Evolutionary conservation across 2,888 invertebrate genomes (phyloP).

Genomic region (Drosophila ustulata): DNA sequence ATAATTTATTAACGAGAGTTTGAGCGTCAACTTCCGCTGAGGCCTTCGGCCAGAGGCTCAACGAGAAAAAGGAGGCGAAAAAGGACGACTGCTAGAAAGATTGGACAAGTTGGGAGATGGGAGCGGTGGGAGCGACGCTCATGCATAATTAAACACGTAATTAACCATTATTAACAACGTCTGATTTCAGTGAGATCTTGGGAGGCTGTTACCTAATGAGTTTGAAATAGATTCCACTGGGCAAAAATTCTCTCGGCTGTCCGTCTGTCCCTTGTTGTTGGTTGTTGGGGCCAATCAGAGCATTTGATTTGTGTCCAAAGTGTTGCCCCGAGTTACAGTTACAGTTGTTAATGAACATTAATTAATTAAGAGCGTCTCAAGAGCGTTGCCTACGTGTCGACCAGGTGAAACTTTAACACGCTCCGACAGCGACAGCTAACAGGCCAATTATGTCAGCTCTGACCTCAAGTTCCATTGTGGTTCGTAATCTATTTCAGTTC

Average conservation of each 20-base stretch:
- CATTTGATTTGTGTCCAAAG: constrained; percentile 71
- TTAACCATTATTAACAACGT: constrained; percentile 80
- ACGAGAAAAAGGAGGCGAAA: constrained; percentile 17
- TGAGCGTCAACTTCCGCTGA: constrained; percentile 74
- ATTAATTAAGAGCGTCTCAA: constrained; percentile 63
- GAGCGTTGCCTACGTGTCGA: constrained; percentile 44
- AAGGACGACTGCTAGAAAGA: constrained; percentile 8
- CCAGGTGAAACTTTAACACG: constrained; percentile 52
- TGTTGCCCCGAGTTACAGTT: constrained; percentile 34
- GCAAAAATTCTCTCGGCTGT: constrained; percentile 39
- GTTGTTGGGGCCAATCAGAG: constrained; percentile 58
- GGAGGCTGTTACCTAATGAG: constrained; percentile 68
- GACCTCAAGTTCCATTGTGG: constrained; percentile 23
- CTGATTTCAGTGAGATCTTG: constrained; percentile 70
- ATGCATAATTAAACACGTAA: constrained; percentile 80
- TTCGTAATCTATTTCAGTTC: constrained; percentile 15
- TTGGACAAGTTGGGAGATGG: constrained; percentile 1
- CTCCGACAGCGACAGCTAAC: constrained; percentile 44
- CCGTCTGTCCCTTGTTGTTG: constrained; percentile 4
- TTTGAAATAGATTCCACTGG: constrained; percentile 64
- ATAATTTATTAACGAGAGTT: constrained; percentile 78
- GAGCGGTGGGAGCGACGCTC: constrained; percentile 52
- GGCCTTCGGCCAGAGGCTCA: constrained; percentile 36
- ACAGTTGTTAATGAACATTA: constrained; percentile 70
- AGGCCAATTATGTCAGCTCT: constrained; percentile 64